Evolutionary conservation across 2,888 invertebrate genomes (phyloP), one percentile per base, ranked within the genome.

Genomic region (Resseliella maxima): DNA sequence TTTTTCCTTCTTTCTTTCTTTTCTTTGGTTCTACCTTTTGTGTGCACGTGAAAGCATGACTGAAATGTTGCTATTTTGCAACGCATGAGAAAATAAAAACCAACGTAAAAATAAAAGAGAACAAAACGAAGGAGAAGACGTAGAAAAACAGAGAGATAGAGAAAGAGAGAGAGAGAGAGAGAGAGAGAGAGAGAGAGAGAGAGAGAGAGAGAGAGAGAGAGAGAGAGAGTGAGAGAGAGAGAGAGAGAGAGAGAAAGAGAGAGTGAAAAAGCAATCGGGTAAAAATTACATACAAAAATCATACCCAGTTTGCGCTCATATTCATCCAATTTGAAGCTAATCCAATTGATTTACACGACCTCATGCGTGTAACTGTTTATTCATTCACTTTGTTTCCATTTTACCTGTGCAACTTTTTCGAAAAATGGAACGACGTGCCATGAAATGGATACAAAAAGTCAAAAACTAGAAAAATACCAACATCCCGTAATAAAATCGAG

Each of bases 331-430:
- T 81, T 81, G 36, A 81, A 81, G 35, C 36, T 81, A 81, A 81
- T 81, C 81, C 36, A 81, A 36, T 81, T 81, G 81, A 81, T 81
- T 81, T 81, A 35, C 81, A 81, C 81, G 81, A 81, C 35, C 21
- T 81, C 81, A 81, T 81, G 81, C 81, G 81, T 81, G 36, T 81
- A 81, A 81, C 36, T 3, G 36, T 36, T 36, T 36, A 81, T 81
- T 81, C 36, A 81, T 81, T 24, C 59, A 59, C 3, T 59, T 27
- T 5, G 59, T 50, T 50, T 59, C 59, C 24, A 59, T 24, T 59
- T 59, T 27, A 24, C 27, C 27, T 59, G 27, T 27, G 24, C 50
- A 8, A 41, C 12, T 41, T 12, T 50, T 21, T 50, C 50, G 50
- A 59, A 59, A n/a, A 59, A 59, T 59, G 59, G 24, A 59, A 59